Evolutionary conservation across 35 echinoderm and acorn worm genomes (phyloP).

Genomic region (Chiridota heheva): DNA sequence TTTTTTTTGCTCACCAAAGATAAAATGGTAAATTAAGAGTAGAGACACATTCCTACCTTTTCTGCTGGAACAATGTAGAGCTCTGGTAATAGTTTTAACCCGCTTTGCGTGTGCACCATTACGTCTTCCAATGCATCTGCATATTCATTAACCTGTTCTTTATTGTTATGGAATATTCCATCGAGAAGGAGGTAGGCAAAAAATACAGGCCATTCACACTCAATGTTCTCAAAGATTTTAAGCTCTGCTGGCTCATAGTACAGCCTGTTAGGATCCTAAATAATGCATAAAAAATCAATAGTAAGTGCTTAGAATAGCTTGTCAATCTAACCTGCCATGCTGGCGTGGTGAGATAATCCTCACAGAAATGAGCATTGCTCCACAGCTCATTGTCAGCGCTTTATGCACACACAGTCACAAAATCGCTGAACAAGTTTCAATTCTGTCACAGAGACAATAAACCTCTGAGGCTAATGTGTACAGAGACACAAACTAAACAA

Average conservation of each 20-base stretch:
- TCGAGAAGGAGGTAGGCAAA: constrained; percentile 84
- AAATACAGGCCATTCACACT: constrained; percentile 99
- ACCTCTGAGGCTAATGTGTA: too few species aligned
- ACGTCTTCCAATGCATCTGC: constrained; percentile 72
- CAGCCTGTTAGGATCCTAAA: constrained; percentile 82
- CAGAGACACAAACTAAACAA: too few species aligned
- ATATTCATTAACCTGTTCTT: constrained; percentile 85
- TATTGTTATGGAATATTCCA: constrained; percentile 82
- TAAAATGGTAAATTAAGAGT: not conserved
- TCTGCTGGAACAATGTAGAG: constrained; percentile 91
- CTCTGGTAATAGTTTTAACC: constrained; percentile 79
- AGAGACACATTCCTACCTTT: constrained; percentile 51
- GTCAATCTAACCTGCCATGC: too few species aligned
- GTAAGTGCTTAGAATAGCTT: not conserved
- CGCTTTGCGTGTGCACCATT: constrained; percentile 49
- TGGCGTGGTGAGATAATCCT: too few species aligned
- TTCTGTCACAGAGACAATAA: too few species aligned
- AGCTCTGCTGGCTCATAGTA: constrained; percentile 98
- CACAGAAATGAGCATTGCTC: too few species aligned
- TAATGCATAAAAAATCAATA: not conserved
- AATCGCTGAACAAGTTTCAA: too few species aligned
- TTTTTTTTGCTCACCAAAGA: not conserved
- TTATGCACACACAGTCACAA: too few species aligned
- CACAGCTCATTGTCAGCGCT: too few species aligned
- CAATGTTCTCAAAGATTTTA: constrained; percentile 99